These are phyloP conservation scores for Danio jaintianensis DNA, from an alignment of 2,797 vertebrate genomes.

Conservation along the genomic window DNA sequence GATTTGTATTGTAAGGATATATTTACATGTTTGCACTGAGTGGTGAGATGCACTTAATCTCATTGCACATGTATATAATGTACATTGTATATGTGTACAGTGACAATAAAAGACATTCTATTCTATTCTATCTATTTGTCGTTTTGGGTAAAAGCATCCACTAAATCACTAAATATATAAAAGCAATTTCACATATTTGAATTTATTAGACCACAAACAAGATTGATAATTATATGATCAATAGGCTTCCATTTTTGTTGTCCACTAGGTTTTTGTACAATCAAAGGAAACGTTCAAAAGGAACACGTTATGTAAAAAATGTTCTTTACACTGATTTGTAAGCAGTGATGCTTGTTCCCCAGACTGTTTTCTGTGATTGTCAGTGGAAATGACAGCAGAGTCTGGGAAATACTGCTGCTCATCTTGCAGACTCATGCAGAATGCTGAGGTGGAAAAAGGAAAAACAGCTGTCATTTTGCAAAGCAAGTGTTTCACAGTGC, in stretches of 20 bases:
- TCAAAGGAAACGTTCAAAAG: not conserved
- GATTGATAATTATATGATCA: not conserved
- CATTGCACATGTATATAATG: too few species aligned
- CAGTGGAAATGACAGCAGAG: not conserved
- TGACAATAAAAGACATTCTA: too few species aligned
- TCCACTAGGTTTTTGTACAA: not conserved
- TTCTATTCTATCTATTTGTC: too few species aligned
- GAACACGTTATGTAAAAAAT: not conserved
- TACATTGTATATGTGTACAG: too few species aligned
- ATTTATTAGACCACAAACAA: not conserved
- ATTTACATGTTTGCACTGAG: too few species aligned
- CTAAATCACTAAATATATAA: too few species aligned
- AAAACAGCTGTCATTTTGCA: conserved; percentile 56
- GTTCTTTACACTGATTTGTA: conserved; percentile 1
- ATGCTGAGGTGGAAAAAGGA: conserved; percentile 37
- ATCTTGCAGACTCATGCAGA: conserved; percentile 47
- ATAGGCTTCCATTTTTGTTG: not conserved
- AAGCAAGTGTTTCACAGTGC: not conserved
- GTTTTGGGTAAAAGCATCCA: too few species aligned
- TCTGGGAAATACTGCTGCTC: conserved; percentile 4
- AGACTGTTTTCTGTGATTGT: not conserved
- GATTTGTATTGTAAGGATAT: too few species aligned
- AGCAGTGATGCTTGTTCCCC: conserved; percentile 21
- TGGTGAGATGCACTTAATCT: too few species aligned
- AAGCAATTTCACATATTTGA: not conserved